These are phyloP conservation scores for Taurulus bubalis DNA, from an alignment of 2,113 vertebrate species.

Conservation along the genomic window DNA sequence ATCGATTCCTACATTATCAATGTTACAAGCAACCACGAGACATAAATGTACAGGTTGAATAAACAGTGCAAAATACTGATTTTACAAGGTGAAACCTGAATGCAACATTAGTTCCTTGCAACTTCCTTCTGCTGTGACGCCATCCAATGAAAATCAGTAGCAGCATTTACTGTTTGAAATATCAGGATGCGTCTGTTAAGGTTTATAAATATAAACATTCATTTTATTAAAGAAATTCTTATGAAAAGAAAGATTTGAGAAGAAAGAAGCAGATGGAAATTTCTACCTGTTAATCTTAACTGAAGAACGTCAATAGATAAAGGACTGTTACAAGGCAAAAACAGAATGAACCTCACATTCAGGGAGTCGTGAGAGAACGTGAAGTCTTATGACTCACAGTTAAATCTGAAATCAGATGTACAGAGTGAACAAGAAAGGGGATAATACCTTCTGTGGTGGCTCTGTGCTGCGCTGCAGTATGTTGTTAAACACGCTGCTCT, in stretches of 20 bases:
- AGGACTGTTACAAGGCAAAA: not conserved
- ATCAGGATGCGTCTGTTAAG: not conserved
- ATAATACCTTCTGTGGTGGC: not conserved
- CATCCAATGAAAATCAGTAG: not conserved
- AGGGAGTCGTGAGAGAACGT: not conserved
- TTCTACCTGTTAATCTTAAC: not conserved
- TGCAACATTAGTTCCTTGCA: not conserved
- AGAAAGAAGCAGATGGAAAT: not conserved
- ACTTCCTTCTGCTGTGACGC: not conserved
- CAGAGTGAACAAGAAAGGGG: not conserved
- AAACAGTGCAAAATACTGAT: not conserved
- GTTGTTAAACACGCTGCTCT: conserved; percentile 9
- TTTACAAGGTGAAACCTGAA: conserved; percentile 8
- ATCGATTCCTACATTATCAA: not conserved
- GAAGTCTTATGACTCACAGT: not conserved
- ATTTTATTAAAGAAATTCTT: not conserved
- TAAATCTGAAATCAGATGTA: conserved; percentile 25
- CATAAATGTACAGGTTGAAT: not conserved
- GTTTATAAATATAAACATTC: not conserved
- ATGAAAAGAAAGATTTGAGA: not conserved
- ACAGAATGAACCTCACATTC: not conserved
- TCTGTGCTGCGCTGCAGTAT: conserved; percentile 14
- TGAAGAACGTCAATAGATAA: not conserved
- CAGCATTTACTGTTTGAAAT: not conserved
- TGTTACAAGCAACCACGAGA: not conserved